phyloP scores from a whole-genome alignment of 2,888 invertebrate genomes.

The Congeria kusceri region DNA sequence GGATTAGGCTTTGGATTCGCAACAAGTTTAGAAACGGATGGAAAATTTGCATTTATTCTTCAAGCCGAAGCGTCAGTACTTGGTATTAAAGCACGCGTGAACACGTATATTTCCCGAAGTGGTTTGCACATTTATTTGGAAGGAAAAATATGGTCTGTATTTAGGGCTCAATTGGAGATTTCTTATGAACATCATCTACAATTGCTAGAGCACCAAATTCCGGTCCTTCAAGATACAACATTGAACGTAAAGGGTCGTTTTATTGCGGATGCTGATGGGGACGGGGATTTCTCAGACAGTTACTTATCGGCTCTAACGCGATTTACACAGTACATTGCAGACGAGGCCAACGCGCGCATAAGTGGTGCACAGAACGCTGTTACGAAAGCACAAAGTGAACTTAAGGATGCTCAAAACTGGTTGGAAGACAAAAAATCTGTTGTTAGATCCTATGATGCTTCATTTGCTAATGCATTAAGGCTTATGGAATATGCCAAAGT shows the following conservation, averaged over 20 bases:
- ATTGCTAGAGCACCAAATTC: not conserved
- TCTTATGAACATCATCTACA: conserved; percentile 15
- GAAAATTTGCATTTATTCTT: conserved; percentile 30
- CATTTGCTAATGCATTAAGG: conserved; percentile 53
- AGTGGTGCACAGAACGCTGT: conserved; percentile 41
- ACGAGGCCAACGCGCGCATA: conserved; percentile 47
- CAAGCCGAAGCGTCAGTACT: conserved; percentile 38
- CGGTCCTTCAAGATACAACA: not conserved
- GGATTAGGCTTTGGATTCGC: conserved; percentile 35
- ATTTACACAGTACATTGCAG: conserved; percentile 23
- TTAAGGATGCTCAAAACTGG: conserved; percentile 51
- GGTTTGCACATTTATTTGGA: conserved; percentile 42
- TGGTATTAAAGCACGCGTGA: conserved; percentile 34
- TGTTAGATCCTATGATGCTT: conserved; percentile 30
- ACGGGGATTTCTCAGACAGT: conserved; percentile 51
- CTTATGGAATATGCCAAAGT: conserved; percentile 44
- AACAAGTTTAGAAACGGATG: conserved; percentile 22
- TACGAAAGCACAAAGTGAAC: conserved; percentile 29
- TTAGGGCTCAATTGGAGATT: conserved; percentile 45
- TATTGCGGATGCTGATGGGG: conserved; percentile 32
- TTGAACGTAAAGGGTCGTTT: conserved; percentile 43
- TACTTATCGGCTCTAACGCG: conserved; percentile 50
- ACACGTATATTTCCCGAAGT: conserved; percentile 43
- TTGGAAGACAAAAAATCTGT: conserved; percentile 45
- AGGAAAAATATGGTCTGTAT: conserved; percentile 57